These are phyloP conservation scores for Parapristionchus giblindavisi DNA, from an alignment of 2,888 invertebrate species.

Conservation along the genomic window DNA sequence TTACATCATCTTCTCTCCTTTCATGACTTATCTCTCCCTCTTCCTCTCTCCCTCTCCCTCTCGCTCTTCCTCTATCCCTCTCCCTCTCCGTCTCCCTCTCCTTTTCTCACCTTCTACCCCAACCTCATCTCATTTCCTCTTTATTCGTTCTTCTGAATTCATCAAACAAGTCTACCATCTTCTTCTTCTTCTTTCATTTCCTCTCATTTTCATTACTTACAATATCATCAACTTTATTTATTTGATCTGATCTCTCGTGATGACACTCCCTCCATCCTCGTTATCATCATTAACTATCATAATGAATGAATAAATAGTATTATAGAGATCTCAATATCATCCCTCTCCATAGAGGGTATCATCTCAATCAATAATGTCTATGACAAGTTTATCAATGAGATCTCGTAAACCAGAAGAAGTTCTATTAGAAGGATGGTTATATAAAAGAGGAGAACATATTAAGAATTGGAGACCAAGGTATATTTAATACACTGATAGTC, in stretches of 20 bases:
- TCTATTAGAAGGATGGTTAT: slow-evolving; percentile 93
- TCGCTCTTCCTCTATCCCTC: slow-evolving; percentile 9
- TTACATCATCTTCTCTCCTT: no score
- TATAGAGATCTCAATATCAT: no score
- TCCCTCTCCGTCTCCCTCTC: neutral
- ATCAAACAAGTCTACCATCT: neutral
- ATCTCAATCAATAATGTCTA: slow-evolving; percentile 46
- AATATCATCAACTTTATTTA: no score
- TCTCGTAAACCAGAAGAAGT: slow-evolving; percentile 71
- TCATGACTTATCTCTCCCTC: slow-evolving; percentile 12
- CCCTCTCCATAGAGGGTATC: neutral
- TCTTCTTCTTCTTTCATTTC: neutral
- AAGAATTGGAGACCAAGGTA: slow-evolving; percentile 94
- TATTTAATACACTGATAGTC: no score
- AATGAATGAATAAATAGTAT: no score
- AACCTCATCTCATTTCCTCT: neutral
- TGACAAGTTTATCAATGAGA: slow-evolving; percentile 53
- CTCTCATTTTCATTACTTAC: neutral
- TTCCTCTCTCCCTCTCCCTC: neutral
- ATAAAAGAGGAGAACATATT: slow-evolving; percentile 95
- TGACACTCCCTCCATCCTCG: neutral
- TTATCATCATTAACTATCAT: neutral
- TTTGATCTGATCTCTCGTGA: no score
- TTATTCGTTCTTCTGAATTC: slow-evolving; percentile 8
- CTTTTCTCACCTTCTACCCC: neutral